A percentile compares a stretch with the other conserved stretches of the same genome.
Evolutionary conservation across 2,113 vertebrate species (phyloP).

Genomic region (Paratilapia polleni): DNA sequence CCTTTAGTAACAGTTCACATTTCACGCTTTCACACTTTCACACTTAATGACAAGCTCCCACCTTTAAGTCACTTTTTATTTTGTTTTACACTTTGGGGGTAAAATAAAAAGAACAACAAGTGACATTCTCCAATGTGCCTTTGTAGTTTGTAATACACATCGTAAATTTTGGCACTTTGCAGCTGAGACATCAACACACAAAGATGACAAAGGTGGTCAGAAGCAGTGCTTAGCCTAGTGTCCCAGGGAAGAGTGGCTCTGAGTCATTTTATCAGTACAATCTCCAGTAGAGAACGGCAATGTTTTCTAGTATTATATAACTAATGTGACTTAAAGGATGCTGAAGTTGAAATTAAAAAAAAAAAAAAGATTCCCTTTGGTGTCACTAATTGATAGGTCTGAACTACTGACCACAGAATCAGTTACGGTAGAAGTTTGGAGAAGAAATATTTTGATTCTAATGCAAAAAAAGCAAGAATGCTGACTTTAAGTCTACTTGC

Average conservation of each 20-base stretch:
- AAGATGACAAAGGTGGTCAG: background rate
- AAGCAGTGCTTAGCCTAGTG: background rate
- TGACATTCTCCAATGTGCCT: fast-evolving
- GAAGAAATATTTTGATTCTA: background rate
- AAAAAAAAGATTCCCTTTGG: background rate
- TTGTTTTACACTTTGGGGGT: background rate
- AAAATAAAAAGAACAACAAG: background rate
- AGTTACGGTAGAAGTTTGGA: background rate
- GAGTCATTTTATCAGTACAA: too few species aligned
- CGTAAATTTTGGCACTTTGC: background rate
- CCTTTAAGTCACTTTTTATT: background rate
- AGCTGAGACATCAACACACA: background rate
- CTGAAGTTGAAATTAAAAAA: too few species aligned
- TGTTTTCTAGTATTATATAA: too few species aligned
- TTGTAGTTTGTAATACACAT: background rate
- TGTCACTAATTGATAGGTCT: background rate
- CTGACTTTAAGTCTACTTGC: background rate
- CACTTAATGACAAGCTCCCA: background rate
- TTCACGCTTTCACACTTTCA: background rate
- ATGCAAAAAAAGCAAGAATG: too few species aligned
- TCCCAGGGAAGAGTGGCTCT: too few species aligned
- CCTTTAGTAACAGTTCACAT: background rate
- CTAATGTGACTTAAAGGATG: too few species aligned
- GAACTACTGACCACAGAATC: background rate
- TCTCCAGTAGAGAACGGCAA: too few species aligned